Evolutionary conservation across 2,888 invertebrate genomes (phyloP).

Genomic region (Platypus cylindrus): DNA sequence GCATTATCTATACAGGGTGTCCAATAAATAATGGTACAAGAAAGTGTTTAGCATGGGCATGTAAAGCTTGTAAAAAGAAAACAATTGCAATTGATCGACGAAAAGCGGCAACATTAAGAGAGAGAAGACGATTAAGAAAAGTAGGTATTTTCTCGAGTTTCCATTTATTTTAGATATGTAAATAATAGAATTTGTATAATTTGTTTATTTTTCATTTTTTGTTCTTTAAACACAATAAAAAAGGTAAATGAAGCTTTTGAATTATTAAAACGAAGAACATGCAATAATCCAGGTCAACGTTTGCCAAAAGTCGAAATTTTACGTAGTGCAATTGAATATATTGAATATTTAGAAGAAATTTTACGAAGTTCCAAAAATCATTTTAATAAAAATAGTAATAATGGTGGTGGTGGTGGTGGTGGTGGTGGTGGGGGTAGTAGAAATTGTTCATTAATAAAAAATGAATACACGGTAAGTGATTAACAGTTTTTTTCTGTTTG

Average conservation of each 20-base stretch:
- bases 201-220: neutral
- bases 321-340: constrained; percentile 94
- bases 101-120: constrained; percentile 93
- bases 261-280: constrained; percentile 79
- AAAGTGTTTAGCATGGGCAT: constrained; percentile 89
- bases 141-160: constrained; percentile 36
- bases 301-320: constrained; percentile 96
- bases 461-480: constrained; percentile 21
- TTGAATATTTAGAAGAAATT: constrained; percentile 79
- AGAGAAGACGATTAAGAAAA: constrained; percentile 84
- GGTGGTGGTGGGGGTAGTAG: constrained; percentile 2
- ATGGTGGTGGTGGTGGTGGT: constrained; percentile 1
- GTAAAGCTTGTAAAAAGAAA: constrained; percentile 94
- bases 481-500: neutral
- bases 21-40: constrained; percentile 39
- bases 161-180: neutral
- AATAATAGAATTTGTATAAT: no score
- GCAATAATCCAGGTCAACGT: constrained; percentile 90
- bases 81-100: constrained; percentile 89
- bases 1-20: constrained; percentile 27
- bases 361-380: constrained; percentile 48
- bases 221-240: neutral
- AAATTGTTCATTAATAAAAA: constrained; percentile 11
- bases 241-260: constrained; percentile 99
- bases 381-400: constrained; percentile 1